Evolutionary conservation across 1,140 invertebrate genomes (phyloP), one percentile per base, ranked within the genome.

Genomic region (Cyclina sinensis): DNA sequence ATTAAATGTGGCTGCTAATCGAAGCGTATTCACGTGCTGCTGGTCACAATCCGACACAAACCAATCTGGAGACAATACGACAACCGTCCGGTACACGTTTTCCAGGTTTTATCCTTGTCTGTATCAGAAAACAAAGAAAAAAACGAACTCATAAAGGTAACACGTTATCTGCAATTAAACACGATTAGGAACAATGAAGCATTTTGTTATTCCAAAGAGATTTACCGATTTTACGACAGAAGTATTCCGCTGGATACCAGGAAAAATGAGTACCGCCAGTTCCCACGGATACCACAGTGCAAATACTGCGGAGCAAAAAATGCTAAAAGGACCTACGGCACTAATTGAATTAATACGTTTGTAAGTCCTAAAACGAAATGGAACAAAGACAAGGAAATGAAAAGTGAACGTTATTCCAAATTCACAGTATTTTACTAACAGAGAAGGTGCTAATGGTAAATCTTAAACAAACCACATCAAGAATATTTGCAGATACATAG

Each of bases 121-220:
- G 43, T 48, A 1, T 48, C n/a, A 14, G 21, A 18, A 35, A 37
- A 27, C 9, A 37, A 37, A 70, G 14, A 51, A 54, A 35, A 16
- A 32, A 54, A 43, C 54, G 9, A 48, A 12, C 37, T 54, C 46
- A 78, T 78, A 78, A 78, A 78, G 48, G 46, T 78, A 78, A 48
- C 74, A 78, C 74, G 43, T 78, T 78, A 51, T 30, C 30, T 21
- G 27, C 24, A 1, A 78, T 78, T 78, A 78, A 78, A 51, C 14
- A 18, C 43, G 21, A 78, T 78, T 78, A 78, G n/a, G 27, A 30
- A 51, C 4, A 35, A 11, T 51, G 27, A 51, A 54, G 35, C 1
- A 35, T 70, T 78, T 78, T 78, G 74, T 78, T 78, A 37, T 30
- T 51, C 74, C 74, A 27, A 51, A 51, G 74, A 78, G 74, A 51